phyloP scores from a whole-genome alignment of 2,888 invertebrate genomes.

The Ptychoptera albimana region DNA sequence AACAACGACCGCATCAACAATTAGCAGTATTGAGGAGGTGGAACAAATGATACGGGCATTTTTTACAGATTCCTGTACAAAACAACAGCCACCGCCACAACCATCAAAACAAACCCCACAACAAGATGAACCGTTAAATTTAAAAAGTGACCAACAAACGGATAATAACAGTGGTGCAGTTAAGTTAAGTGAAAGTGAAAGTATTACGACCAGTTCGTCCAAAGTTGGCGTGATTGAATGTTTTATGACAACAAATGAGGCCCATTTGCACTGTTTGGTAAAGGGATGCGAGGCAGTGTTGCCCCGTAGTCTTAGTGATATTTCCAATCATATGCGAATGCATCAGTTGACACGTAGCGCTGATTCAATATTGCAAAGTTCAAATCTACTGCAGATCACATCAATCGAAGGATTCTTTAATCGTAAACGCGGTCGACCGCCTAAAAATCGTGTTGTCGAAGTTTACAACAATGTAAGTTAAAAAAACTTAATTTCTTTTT shows the following conservation, averaged over 20 bases:
- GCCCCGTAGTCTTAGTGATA: slow-evolving; percentile 12
- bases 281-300: slow-evolving; percentile 15
- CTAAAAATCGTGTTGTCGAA: slow-evolving; percentile 87
- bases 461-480: slow-evolving; percentile 71
- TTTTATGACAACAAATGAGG: slow-evolving; percentile 6
- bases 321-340: slow-evolving; percentile 15
- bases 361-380: slow-evolving; percentile 10
- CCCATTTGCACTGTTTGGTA: slow-evolving; percentile 16
- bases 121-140: slow-evolving; percentile 1
- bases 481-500: not conserved
- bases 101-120: slow-evolving; percentile 6
- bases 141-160: not conserved
- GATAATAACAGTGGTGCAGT: not conserved
- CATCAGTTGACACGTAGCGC: slow-evolving; percentile 11
- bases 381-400: slow-evolving; percentile 31
- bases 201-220: no score
- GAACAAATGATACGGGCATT: slow-evolving; percentile 12
- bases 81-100: slow-evolving; percentile 6
- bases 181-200: no score
- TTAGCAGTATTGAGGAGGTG: slow-evolving; percentile 8
- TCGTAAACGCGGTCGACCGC: slow-evolving; percentile 87
- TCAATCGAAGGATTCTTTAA: slow-evolving; percentile 85
- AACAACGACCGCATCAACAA: slow-evolving; percentile 6
- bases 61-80: slow-evolving; percentile 12
- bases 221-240: not conserved